These are phyloP conservation scores for Camponotus floridanus DNA, from an alignment of 1,140 invertebrate species.

Conservation along the genomic window DNA sequence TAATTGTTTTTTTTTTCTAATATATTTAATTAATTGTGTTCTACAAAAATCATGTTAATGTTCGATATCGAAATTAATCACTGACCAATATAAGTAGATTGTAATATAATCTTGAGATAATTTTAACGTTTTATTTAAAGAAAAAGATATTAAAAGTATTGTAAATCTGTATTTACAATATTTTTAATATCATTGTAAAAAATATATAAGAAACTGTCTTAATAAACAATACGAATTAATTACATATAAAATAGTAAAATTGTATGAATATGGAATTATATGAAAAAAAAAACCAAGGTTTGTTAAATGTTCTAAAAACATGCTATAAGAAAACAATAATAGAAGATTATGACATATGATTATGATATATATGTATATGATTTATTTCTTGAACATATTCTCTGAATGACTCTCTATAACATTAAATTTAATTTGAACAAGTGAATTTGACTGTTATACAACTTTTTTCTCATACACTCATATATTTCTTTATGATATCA, in stretches of 20 bases:
- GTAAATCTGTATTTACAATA: neutral
- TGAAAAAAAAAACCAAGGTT: slow-evolving; percentile 18
- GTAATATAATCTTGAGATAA: neutral
- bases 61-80: no score
- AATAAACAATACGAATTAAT: neutral
- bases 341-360: neutral
- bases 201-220: no score
- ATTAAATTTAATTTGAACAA: neutral
- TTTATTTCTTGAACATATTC: neutral
- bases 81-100: neutral
- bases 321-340: neutral
- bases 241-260: neutral
- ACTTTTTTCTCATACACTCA: neutral
- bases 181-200: no score
- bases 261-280: neutral
- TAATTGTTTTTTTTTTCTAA: neutral
- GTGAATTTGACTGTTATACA: neutral
- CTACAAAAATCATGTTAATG: neutral
- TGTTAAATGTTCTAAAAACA: slow-evolving; percentile 3
- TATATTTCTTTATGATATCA: neutral
- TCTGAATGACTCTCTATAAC: neutral
- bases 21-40: neutral
- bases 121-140: neutral
- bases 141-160: neutral
- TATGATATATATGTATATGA: no score